Evolutionary conservation across 2,888 invertebrate species (phyloP), one percentile per base, ranked within the genome.

Genomic region (Papilio demoleus): DNA sequence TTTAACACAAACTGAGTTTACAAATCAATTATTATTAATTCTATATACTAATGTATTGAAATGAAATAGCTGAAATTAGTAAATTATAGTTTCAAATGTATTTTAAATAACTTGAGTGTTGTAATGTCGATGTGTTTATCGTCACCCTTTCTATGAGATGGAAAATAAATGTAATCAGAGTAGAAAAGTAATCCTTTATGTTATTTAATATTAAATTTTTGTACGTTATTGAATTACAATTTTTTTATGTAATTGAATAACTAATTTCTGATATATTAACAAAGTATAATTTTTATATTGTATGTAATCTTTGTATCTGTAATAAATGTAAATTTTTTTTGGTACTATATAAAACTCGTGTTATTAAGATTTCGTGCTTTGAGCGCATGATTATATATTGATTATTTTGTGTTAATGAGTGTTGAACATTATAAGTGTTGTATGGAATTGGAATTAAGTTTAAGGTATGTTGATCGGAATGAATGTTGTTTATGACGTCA

Each of bases 301-400:
- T 79, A 76, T 75, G 74, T 72, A 74, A 77, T 67, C 71, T 80
- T 74, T 74, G 75, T 75, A 72, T 77, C 76, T 75, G 79, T 74
- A 70, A 70, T 75, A 75, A 76, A 79, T 77, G 76, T 77, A 77
- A 75, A 74, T 67, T 77, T 74, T 81, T 79, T 78, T 79, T 80
- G 75, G 77, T 81, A 80, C 78, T 81, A 81, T 81, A 76, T 76
- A 77, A 81, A 77, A 79, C 76, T 79, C 75, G 79, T 82, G 83
- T 88, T 88, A 79, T 82, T 82, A 82, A 82, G 81, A 84, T 81
- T 83, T 86, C 83, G 90, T 88, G 91, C 91, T 91, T 78, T 86
- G 84, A 91, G 92, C 90, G 88, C 86, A 88, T 88, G 85, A 84
- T 84, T 88, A 85, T 86, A 81, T 87, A 85, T 84, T 80, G 80